Evolutionary conservation across 2,113 vertebrate genomes (phyloP), one percentile per base, ranked within the genome.

Genomic region (Panthera tigris): DNA sequence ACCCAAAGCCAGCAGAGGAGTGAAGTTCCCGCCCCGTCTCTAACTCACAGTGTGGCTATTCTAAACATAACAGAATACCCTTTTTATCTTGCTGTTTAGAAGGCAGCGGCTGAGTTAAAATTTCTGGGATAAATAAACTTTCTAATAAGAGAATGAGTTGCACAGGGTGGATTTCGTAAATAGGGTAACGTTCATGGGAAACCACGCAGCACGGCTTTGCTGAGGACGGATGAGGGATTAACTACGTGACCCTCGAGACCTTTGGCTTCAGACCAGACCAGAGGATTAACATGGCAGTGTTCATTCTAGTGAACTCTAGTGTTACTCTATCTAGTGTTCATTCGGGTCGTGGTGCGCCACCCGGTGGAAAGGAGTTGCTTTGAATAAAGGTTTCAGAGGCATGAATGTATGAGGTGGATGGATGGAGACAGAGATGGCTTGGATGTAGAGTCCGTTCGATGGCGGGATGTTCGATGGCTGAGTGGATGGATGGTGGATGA

Each of bases 1-100:
- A 1, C 1, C 13, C 27, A 14, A 0, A 0, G 5, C 23, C 45
- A 12, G 80, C 23, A 45, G 29, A 55, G 55, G 45, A 3, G 1
- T 21, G 16, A 14, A 0, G 9, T 12, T 48, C 29, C 33, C 4
- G 14, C 16, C 36, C 15, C 5, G 4, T 36, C 41, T 50, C 25
- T 12, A 29, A 3, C 45, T 15, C 15, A 0, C 1, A 1, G 12
- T 7, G 33, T 3, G 7, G 9, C 63, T 8, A 0, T 63, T 50
- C 33, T 21, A 21, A 45, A 68, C 63, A 10, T 12, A 45, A 48
- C 61, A n/a, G 31, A 39, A 23, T 5, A 5, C 31, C 7, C 9
- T n/a, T 76, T 31, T 31, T 11, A 8, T 57, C 4, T 2, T n/a
- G 92, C 36, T 21, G 76, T 4, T 48, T 1, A 31, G 13, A 14